phyloP scores from a whole-genome alignment of 2,888 invertebrate species.

The Mesorhabditis spiculigera region DNA sequence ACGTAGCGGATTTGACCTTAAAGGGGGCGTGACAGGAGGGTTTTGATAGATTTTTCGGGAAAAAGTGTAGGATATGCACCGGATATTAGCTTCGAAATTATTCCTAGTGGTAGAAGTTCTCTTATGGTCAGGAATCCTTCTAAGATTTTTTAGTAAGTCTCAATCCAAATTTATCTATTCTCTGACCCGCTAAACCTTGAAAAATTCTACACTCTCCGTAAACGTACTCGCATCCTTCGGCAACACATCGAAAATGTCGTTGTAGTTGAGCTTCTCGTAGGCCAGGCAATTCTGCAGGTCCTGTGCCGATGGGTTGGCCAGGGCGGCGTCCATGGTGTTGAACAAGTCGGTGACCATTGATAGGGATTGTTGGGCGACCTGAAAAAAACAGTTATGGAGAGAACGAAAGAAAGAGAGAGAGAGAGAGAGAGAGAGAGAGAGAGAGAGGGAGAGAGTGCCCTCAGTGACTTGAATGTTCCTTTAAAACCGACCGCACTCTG shows the following conservation, averaged over 20 bases:
- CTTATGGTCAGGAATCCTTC: too few species aligned
- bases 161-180: too few species aligned
- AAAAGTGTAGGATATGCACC: too few species aligned
- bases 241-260: constrained; percentile 35
- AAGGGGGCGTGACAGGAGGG: not conserved
- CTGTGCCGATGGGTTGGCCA: constrained; percentile 31
- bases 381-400: constrained; percentile 7
- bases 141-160: too few species aligned
- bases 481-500: constrained; percentile 20
- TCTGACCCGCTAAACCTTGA: not conserved
- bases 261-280: constrained; percentile 36
- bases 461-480: too few species aligned
- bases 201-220: not conserved
- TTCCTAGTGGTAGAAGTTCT: too few species aligned
- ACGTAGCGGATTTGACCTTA: constrained; percentile 39
- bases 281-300: constrained; percentile 32
- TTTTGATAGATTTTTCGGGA: too few species aligned
- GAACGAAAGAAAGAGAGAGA: too few species aligned
- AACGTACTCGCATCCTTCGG: constrained; percentile 24
- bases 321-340: constrained; percentile 19
- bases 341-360: constrained; percentile 12
- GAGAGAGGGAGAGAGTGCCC: too few species aligned
- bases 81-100: too few species aligned
- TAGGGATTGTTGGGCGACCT: constrained; percentile 23
- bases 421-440: too few species aligned